Base-by-base conservation (phyloP, 1,140 invertebrate species). In the Probaryconus sp. region DNA sequence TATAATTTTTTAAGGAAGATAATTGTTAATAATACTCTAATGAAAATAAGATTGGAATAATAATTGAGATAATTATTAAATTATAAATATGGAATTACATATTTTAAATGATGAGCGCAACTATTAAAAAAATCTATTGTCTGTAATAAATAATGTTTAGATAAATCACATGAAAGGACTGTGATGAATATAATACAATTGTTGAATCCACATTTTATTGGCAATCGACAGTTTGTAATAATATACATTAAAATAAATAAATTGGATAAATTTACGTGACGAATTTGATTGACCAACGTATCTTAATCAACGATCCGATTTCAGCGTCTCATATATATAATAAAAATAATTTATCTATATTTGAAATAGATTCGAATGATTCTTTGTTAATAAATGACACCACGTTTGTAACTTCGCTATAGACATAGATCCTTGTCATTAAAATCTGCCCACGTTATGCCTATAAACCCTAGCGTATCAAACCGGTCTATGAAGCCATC, bases 401-500 rank as follows among this genome's bases (percentile, higher is more conserved):
- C 18, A 18, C 47, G 20, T 16, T 20, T 35, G 16, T 18, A 50
- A 17, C 30, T 5, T 50, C 9, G 26, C 47, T 50, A 47, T 14
- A 33, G 31, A 35, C 30, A 35, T 14, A 30, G 48, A 38, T 51
- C n/a, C n/a, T 4, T 20, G 16, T 20, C 10, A 14, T n/a, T n/a
- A n/a, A n/a, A n/a, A n/a, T n/a, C 38, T 33, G 47, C 16, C 16
- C 28, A 50, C 16, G 47, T 31, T 35, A 50, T 50, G 14, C 31
- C 48, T 37, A 51, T 51, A 51, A 51, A 51, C 11, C 38, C 28
- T 51, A 51, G 33, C 14, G 30, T 45, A 28, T 45, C 21, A 45
- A 45, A 45, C 11, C n/a, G 21, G 20, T 35, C 47, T 50, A 50
- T 50, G 26, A 50, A 50, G 47, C 47, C 47, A 50, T 50, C 31